Evolutionary conservation across 2,888 invertebrate genomes (phyloP).

Genomic region (Actias luna): DNA sequence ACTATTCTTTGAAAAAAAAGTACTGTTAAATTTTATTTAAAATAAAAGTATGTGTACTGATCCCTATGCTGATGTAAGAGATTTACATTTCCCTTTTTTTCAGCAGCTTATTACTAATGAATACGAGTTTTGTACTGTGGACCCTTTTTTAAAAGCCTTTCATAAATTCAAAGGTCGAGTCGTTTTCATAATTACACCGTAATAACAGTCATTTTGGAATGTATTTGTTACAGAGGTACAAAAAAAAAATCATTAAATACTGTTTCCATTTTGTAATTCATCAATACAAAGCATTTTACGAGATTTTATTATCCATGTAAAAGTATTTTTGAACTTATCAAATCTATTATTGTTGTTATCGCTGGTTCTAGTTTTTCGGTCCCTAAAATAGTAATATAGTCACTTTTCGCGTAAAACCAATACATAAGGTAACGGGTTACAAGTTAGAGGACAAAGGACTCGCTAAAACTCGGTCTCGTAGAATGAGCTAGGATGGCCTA

Average conservation of each 20-base stretch:
- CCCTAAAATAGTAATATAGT: no score
- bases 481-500: no score
- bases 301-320: not conserved
- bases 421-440: no score
- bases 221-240: slow-evolving; percentile 27
- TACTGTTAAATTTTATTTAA: no score
- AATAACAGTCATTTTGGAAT: slow-evolving; percentile 52
- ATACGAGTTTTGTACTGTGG: slow-evolving; percentile 52
- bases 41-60: not conserved
- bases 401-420: no score
- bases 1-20: no score
- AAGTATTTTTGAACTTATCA: no score
- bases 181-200: slow-evolving; percentile 66
- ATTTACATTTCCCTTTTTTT: not conserved
- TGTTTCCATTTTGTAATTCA: not conserved
- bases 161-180: slow-evolving; percentile 47
- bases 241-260: not conserved
- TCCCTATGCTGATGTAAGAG: not conserved
- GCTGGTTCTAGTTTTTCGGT: no score
- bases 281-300: not conserved
- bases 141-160: slow-evolving; percentile 44
- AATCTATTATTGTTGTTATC: no score
- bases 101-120: slow-evolving; percentile 49
- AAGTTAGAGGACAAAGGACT: no score
- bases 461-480: no score